Evolutionary conservation across 2,113 vertebrate species (phyloP).

Genomic region (Oenanthe melanoleuca): DNA sequence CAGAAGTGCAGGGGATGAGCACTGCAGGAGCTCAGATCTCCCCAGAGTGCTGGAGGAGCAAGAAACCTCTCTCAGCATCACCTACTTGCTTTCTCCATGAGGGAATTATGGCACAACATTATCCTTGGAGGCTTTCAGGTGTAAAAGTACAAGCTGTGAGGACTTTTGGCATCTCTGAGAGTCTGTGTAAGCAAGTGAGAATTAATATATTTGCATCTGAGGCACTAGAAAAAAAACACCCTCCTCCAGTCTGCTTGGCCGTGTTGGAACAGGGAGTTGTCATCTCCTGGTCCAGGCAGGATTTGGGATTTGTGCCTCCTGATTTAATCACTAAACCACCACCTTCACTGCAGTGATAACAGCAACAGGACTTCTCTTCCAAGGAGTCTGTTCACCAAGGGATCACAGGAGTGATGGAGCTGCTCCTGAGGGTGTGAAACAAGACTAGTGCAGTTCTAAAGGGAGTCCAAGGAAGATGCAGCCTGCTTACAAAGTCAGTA

Average conservation of each 20-base stretch:
- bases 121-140: slow-evolving; percentile 9
- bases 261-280: background rate
- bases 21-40: background rate
- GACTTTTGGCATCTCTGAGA: background rate
- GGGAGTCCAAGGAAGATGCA: background rate
- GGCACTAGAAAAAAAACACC: background rate
- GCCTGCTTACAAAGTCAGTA: background rate
- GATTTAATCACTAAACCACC: background rate
- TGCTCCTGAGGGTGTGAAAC: background rate
- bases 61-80: background rate
- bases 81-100: background rate
- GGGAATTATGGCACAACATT: background rate
- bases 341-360: background rate
- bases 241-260: accelerated
- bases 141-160: slow-evolving; percentile 7
- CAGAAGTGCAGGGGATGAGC: background rate
- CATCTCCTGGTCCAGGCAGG: background rate
- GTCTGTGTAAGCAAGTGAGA: background rate
- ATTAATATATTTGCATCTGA: background rate
- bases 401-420: accelerated
- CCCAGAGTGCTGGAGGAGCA: background rate
- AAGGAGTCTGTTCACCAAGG: accelerated
- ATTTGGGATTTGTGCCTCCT: background rate
- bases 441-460: background rate
- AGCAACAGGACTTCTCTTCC: background rate